A percentile compares a stretch with the other conserved stretches of the same genome.
These are phyloP conservation scores for Botia kubotai DNA, from an alignment of 2,797 vertebrate species.

Conservation along the genomic window DNA sequence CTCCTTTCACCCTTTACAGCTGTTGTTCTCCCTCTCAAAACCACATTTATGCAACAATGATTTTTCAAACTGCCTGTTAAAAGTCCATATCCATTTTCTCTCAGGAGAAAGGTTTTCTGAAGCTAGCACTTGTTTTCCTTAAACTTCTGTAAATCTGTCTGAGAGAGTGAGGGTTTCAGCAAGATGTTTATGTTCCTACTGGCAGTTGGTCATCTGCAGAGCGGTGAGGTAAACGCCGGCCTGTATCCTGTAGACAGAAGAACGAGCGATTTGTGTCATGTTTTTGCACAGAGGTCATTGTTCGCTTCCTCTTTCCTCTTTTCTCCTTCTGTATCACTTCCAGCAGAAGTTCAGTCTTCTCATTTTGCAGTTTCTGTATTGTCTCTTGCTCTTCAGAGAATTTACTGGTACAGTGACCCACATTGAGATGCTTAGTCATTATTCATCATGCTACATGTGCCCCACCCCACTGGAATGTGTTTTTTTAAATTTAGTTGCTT, in stretches of 20 bases:
- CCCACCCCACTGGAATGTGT: neutral
- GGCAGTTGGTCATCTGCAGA: neutral
- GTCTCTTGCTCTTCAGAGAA: neutral
- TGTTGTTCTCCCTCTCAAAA: neutral
- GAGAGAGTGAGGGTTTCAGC: neutral
- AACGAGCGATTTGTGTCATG: neutral
- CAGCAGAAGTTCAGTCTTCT: constrained; percentile 39
- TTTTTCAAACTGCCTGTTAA: neutral
- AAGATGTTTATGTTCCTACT: constrained; percentile 1
- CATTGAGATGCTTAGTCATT: neutral
- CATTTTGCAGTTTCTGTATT: constrained; percentile 3
- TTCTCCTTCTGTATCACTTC: constrained; percentile 30
- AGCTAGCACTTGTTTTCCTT: neutral
- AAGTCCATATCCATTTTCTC: neutral
- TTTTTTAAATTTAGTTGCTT: neutral
- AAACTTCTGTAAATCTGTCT: neutral
- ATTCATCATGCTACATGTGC: neutral
- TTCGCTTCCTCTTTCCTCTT: neutral
- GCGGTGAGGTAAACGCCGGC: neutral
- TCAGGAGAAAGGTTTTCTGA: constrained; percentile 2
- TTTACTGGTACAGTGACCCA: neutral
- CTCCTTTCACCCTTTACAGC: neutral
- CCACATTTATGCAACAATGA: neutral
- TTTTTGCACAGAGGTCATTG: neutral
- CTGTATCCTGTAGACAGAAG: neutral